These are phyloP conservation scores for Ianthella basta DNA, from an alignment of 37 sponge, comb jelly and placozoan species.

Conservation along the genomic window DNA sequence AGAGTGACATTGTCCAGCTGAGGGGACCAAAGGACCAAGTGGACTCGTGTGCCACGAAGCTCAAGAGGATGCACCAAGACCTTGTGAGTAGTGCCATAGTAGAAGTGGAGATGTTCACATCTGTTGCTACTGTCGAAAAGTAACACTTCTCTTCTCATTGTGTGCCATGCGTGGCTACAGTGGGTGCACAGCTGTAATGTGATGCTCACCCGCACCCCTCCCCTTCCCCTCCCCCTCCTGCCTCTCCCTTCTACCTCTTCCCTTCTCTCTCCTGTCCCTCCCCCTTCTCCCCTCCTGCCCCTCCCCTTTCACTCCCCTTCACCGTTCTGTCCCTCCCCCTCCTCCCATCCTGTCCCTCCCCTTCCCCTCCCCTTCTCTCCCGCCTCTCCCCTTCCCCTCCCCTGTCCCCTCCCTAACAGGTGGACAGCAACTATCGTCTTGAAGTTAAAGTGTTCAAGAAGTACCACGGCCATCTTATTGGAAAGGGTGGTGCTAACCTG, in stretches of 20 bases:
- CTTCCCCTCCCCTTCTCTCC: no score
- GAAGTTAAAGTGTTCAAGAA: slow-evolving; percentile 84
- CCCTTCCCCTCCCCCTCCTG: no score
- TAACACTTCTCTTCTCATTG: not conserved
- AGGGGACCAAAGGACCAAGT: slow-evolving; percentile 90
- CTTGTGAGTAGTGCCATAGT: slow-evolving; percentile 55
- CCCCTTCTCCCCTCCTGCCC: no score
- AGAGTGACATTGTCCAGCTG: slow-evolving; percentile 79
- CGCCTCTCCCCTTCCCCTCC: no score
- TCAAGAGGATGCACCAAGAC: slow-evolving; percentile 66
- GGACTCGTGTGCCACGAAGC: slow-evolving; percentile 59
- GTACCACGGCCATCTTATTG: slow-evolving; percentile 87
- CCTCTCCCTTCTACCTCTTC: no score
- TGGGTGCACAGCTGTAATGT: not conserved
- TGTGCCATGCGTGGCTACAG: not conserved
- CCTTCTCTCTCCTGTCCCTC: no score
- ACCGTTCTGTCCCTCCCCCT: no score
- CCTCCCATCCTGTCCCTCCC: no score
- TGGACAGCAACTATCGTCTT: slow-evolving; percentile 60
- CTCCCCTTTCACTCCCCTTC: no score
- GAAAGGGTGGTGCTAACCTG: slow-evolving; percentile 85
- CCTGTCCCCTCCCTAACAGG: slow-evolving; percentile 25
- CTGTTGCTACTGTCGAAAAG: not conserved
- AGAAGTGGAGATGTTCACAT: not conserved
- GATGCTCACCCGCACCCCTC: no score